A percentile compares a stretch with the other conserved stretches of the same genome.
Evolutionary conservation across 2,888 invertebrate genomes (phyloP).

Genomic region (Xanthia togata): DNA sequence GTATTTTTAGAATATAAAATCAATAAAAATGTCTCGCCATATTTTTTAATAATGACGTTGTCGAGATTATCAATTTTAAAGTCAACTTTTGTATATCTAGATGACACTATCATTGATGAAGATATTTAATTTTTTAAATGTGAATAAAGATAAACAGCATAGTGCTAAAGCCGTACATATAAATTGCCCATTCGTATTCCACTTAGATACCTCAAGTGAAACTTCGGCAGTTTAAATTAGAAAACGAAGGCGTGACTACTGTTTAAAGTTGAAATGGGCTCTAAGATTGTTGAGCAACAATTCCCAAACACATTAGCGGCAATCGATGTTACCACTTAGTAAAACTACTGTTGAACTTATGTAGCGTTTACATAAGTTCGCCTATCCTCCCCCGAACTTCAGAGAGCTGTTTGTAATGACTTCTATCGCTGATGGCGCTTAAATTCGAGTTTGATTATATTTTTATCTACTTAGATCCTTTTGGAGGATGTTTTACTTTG

Average conservation of each 20-base stretch:
- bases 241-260: constrained; percentile 61
- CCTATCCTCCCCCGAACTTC: constrained; percentile 64
- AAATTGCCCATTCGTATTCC: constrained; percentile 54
- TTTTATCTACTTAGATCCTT: constrained; percentile 54
- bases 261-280: constrained; percentile 65
- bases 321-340: constrained; percentile 72
- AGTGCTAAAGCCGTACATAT: neutral
- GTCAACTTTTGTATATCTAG: neutral
- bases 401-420: constrained; percentile 76
- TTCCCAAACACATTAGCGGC: constrained; percentile 69
- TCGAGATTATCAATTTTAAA: neutral
- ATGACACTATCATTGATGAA: neutral
- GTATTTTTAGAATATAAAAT: neutral
- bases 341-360: constrained; percentile 71
- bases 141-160: neutral
- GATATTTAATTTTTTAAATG: neutral
- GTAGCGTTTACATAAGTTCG: constrained; percentile 69
- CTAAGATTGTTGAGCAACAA: constrained; percentile 68
- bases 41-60: neutral
- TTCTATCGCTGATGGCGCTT: constrained; percentile 70
- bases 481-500: constrained; percentile 10
- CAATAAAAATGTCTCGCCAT: neutral
- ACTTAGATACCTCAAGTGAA: constrained; percentile 51
- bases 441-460: constrained; percentile 61
- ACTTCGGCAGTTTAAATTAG: constrained; percentile 64